Conservation (phyloP, 2,888 invertebrate species). For the Dorcus parallelipipedus region DNA sequence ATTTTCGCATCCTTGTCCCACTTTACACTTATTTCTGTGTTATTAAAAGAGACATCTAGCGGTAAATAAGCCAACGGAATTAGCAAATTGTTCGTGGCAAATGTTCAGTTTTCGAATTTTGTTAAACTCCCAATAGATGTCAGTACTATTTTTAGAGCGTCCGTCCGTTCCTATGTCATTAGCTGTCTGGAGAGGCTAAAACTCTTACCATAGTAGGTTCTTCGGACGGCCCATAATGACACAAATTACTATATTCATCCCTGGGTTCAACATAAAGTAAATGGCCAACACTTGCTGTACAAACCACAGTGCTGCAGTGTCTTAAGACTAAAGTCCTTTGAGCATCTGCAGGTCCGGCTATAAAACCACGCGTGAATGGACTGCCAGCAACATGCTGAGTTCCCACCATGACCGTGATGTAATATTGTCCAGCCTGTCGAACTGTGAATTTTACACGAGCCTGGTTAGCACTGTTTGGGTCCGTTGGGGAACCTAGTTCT, state of each 20-base stretch:
- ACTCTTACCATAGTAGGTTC: slow-evolving; percentile 57
- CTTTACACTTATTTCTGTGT: too few relatives aligned
- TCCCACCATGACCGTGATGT: slow-evolving; percentile 79
- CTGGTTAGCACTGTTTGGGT: slow-evolving; percentile 80
- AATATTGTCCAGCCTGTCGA: slow-evolving; percentile 84
- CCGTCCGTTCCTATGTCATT: too few relatives aligned
- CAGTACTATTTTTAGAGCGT: too few relatives aligned
- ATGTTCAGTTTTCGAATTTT: too few relatives aligned
- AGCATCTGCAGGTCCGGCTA: slow-evolving; percentile 80
- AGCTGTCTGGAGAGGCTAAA: neutral
- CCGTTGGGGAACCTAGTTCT: slow-evolving; percentile 83
- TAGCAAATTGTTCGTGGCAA: too few relatives aligned
- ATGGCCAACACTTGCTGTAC: slow-evolving; percentile 73
- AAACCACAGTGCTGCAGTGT: slow-evolving; percentile 81
- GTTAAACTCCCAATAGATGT: too few relatives aligned
- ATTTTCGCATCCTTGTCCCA: too few relatives aligned
- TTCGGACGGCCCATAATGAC: slow-evolving; percentile 59
- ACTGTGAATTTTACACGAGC: slow-evolving; percentile 91
- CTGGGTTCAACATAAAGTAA: slow-evolving; percentile 83
- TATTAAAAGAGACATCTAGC: too few relatives aligned
- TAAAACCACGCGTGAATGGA: slow-evolving; percentile 79
- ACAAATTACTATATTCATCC: slow-evolving; percentile 87
- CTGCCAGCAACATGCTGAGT: slow-evolving; percentile 80
- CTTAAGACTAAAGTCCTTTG: slow-evolving; percentile 79
- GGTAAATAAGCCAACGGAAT: too few relatives aligned